Percentiles rank a stretch among this genome's conserved stretches.
phyloP scores from a whole-genome alignment of 2,113 vertebrate species.

The Hippocampus mohnikei region DNA sequence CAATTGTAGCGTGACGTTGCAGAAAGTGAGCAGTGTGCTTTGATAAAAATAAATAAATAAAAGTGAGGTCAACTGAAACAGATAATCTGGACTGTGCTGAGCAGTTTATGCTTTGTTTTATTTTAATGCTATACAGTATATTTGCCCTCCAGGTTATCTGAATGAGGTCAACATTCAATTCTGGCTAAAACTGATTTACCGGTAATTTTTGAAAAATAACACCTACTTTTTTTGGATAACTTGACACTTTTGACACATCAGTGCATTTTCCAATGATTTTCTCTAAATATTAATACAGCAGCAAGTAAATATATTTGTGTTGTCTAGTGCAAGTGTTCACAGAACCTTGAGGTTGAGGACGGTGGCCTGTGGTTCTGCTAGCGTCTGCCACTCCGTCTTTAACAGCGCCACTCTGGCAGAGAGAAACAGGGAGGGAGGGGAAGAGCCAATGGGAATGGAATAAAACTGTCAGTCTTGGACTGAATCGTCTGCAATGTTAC shows the following conservation, averaged over 20 bases:
- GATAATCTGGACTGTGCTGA: neutral
- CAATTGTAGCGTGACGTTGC: slow-evolving; percentile 21
- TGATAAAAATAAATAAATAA: neutral
- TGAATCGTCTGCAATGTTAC: neutral
- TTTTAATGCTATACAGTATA: neutral
- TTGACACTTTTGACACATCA: neutral
- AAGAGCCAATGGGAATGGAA: neutral
- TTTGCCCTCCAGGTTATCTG: neutral
- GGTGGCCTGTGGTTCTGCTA: slow-evolving; percentile 85
- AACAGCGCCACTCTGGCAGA: slow-evolving; percentile 77
- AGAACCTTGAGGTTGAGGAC: slow-evolving; percentile 95
- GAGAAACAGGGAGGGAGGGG: neutral
- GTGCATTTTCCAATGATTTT: neutral
- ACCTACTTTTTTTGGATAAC: neutral
- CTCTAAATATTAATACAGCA: neutral
- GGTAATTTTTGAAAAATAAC: neutral
- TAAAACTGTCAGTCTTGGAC: neutral
- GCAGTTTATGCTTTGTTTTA: neutral
- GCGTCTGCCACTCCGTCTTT: slow-evolving; percentile 83
- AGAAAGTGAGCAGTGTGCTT: slow-evolving; percentile 21
- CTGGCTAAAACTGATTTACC: neutral
- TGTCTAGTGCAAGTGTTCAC: slow-evolving; percentile 68
- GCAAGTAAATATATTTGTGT: too few relatives aligned
- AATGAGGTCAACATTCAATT: neutral
- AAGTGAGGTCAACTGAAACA: neutral